Evolutionary conservation across 1,140 invertebrate genomes (phyloP).

Genomic region (Eubasilissa regina): DNA sequence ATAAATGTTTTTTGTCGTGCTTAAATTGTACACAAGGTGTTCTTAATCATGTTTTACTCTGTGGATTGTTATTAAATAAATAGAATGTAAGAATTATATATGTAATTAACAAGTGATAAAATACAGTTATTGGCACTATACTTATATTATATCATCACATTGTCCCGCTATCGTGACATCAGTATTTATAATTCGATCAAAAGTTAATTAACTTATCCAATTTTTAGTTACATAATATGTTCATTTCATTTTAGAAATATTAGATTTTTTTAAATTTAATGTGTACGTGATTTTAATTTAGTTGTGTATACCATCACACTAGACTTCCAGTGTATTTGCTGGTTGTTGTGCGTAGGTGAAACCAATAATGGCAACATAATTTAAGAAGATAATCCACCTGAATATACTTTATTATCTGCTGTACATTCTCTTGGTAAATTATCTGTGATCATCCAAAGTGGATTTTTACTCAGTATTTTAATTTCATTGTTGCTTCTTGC

Average conservation of each 20-base stretch:
- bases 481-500: too few species aligned
- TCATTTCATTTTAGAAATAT: conserved; percentile 64
- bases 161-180: conserved; percentile 60
- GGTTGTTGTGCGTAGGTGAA: too few species aligned
- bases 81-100: conserved; percentile 71
- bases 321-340: too few species aligned
- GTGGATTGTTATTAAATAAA: conserved; percentile 73
- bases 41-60: conserved; percentile 64
- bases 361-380: too few species aligned
- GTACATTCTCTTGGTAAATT: too few species aligned
- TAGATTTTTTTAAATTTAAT: conserved; percentile 63
- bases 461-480: too few species aligned
- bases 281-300: conserved; percentile 66
- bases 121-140: conserved; percentile 74
- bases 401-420: too few species aligned
- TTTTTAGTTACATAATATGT: conserved; percentile 54
- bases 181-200: conserved; percentile 53
- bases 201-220: conserved; percentile 51
- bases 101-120: conserved; percentile 65
- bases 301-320: too few species aligned
- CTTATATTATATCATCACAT: conserved; percentile 58
- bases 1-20: conserved; percentile 74
- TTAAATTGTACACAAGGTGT: conserved; percentile 69
- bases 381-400: too few species aligned
- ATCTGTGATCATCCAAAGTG: too few species aligned